A percentile compares a stretch with the other conserved stretches of the same genome.
phyloP scores from a whole-genome alignment of 2,113 vertebrate genomes.

The Lophura nycthemera region DNA sequence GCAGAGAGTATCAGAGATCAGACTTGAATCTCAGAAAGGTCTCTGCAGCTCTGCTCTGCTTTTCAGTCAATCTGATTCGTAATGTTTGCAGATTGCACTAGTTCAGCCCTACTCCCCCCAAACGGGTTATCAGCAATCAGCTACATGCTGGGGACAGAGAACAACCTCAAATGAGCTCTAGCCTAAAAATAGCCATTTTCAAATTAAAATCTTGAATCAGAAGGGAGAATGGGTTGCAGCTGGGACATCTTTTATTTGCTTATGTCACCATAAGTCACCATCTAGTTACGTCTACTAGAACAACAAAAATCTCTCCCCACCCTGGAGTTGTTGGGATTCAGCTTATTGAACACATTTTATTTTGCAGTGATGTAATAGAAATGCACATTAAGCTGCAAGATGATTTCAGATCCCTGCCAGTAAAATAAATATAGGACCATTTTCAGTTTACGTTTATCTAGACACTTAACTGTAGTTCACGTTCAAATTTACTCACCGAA shows the following conservation, averaged over 20 bases:
- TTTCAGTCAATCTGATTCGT: constrained; percentile 66
- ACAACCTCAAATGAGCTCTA: constrained; percentile 62
- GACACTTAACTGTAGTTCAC: not conserved
- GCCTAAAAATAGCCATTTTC: constrained; percentile 81
- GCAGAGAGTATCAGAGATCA: constrained; percentile 15
- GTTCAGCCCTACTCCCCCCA: constrained; percentile 47
- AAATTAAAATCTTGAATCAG: constrained; percentile 74
- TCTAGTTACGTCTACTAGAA: not conserved
- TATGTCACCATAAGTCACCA: not conserved
- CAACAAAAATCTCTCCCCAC: not conserved
- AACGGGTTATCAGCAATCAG: constrained; percentile 76
- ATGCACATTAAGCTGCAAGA: constrained; percentile 23
- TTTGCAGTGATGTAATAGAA: constrained; percentile 22
- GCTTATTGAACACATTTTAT: constrained; percentile 27
- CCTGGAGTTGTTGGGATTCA: constrained; percentile 8
- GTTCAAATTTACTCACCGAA: not conserved
- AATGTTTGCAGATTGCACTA: constrained; percentile 74
- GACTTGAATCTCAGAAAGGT: constrained; percentile 19
- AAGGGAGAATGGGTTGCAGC: constrained; percentile 28
- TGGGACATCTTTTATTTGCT: constrained; percentile 68
- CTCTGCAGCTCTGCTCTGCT: constrained; percentile 54
- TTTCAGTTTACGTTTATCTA: constrained; percentile 33
- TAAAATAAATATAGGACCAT: constrained; percentile 28
- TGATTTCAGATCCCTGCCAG: not conserved
- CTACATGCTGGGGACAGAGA: constrained; percentile 67